Evolutionary conservation across 2,113 vertebrate species (phyloP).

Genomic region (Micromys minutus): DNA sequence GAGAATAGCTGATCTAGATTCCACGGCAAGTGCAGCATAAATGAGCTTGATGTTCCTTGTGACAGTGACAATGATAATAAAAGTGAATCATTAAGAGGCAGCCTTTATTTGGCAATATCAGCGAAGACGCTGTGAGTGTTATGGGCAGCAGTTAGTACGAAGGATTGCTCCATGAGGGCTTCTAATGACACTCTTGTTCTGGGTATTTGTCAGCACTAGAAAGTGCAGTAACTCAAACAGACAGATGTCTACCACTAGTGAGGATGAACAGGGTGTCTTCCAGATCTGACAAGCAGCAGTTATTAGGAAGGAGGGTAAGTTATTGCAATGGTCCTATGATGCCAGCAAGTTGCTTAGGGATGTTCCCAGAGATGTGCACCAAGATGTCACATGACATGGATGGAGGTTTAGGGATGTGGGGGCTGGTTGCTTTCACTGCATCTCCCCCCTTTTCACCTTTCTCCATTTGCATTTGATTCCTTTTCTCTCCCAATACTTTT

Average conservation of each 20-base stretch:
- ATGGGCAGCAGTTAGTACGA: conserved; percentile 1
- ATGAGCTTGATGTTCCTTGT: conserved; percentile 5
- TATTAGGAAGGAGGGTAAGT: background rate
- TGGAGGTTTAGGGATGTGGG: background rate
- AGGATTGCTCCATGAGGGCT: conserved; percentile 1
- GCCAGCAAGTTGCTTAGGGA: background rate
- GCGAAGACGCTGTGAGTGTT: conserved; percentile 4
- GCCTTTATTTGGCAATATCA: conserved; percentile 25
- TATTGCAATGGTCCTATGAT: background rate
- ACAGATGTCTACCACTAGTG: conserved; percentile 16
- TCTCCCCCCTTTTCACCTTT: background rate
- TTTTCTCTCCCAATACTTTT: background rate
- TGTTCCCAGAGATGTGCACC: background rate
- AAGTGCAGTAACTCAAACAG: conserved; percentile 37
- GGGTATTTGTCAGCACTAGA: background rate
- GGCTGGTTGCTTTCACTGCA: background rate
- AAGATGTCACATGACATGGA: background rate
- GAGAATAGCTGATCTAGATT: background rate
- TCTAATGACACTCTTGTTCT: background rate
- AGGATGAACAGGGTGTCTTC: background rate
- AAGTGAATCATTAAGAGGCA: conserved; percentile 37
- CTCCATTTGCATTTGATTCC: background rate
- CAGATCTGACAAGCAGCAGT: background rate
- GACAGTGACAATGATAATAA: conserved; percentile 33
- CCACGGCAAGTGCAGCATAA: background rate